These are phyloP conservation scores for Actinia equina DNA, from an alignment of 64 coral and sea anemone genomes.

Conservation along the genomic window DNA sequence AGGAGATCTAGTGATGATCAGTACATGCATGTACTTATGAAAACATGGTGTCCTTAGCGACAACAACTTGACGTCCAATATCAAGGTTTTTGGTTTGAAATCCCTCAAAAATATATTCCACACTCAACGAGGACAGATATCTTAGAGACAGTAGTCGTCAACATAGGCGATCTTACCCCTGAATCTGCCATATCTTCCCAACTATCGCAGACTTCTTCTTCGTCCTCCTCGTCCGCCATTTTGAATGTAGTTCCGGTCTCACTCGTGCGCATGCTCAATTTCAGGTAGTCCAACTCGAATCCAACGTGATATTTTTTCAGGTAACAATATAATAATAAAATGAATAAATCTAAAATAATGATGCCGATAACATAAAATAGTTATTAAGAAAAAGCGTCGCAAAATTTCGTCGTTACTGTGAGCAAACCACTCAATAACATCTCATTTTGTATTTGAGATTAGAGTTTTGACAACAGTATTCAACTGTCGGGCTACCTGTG, in stretches of 20 bases:
- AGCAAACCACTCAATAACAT: too few relatives aligned
- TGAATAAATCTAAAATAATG: too few relatives aligned
- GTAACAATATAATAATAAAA: too few relatives aligned
- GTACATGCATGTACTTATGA: neutral
- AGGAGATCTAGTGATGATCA: too few relatives aligned
- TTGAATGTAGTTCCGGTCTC: conserved; percentile 39
- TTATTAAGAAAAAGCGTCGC: too few relatives aligned
- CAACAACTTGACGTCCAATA: neutral
- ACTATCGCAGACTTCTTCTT: conserved; percentile 97
- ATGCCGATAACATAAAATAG: too few relatives aligned
- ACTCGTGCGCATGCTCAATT: neutral
- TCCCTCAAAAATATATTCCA: neutral
- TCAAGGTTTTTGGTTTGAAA: neutral
- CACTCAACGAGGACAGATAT: neutral
- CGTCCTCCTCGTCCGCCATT: conserved; percentile 96
- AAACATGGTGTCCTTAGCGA: neutral
- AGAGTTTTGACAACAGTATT: too few relatives aligned
- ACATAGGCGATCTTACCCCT: conserved; percentile 61
- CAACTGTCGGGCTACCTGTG: too few relatives aligned
- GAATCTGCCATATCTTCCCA: conserved; percentile 99
- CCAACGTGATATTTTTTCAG: too few relatives aligned
- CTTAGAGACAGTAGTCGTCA: neutral
- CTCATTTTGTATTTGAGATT: too few relatives aligned
- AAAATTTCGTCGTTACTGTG: too few relatives aligned
- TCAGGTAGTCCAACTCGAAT: neutral